These are phyloP conservation scores for Troides oblongomaculatus DNA, from an alignment of 2,888 invertebrate species.

Conservation along the genomic window DNA sequence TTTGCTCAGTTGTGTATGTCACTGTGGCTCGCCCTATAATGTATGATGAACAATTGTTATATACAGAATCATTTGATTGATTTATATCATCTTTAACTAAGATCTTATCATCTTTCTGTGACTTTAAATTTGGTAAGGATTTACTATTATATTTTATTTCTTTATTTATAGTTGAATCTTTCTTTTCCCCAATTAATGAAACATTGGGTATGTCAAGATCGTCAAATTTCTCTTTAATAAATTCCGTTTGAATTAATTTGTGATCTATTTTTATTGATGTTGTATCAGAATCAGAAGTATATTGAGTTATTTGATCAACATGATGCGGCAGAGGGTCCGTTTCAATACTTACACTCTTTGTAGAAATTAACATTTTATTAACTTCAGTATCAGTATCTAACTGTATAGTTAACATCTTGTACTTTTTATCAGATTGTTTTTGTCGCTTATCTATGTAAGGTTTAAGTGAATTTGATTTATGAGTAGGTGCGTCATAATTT, in stretches of 20 bases:
- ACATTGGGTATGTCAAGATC: constrained; percentile 71
- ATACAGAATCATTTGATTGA: constrained; percentile 39
- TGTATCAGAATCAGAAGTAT: constrained; percentile 42
- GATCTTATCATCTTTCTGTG: constrained; percentile 43
- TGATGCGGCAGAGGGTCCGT: constrained; percentile 45
- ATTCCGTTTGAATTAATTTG: constrained; percentile 44
- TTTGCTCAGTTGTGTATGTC: constrained; percentile 66
- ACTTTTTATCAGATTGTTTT: constrained; percentile 32
- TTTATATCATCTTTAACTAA: constrained; percentile 41
- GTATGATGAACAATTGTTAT: constrained; percentile 53
- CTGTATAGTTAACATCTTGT: constrained; percentile 30
- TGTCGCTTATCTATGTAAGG: constrained; percentile 51
- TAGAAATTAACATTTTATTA: constrained; percentile 33
- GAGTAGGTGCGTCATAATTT: constrained; percentile 44
- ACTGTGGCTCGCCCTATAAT: constrained; percentile 64
- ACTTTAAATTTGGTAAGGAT: constrained; percentile 52
- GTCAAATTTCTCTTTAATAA: constrained; percentile 52
- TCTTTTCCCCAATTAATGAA: constrained; percentile 59
- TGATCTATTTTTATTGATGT: constrained; percentile 41
- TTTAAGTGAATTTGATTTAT: constrained; percentile 48
- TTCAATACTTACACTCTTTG: constrained; percentile 44
- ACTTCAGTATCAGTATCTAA: constrained; percentile 42
- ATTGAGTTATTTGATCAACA: constrained; percentile 49
- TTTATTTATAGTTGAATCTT: constrained; percentile 48
- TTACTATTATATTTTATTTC: constrained; percentile 44